These are phyloP conservation scores for Drosophila erecta DNA, from an alignment of 1,140 invertebrate species.

Conservation along the genomic window DNA sequence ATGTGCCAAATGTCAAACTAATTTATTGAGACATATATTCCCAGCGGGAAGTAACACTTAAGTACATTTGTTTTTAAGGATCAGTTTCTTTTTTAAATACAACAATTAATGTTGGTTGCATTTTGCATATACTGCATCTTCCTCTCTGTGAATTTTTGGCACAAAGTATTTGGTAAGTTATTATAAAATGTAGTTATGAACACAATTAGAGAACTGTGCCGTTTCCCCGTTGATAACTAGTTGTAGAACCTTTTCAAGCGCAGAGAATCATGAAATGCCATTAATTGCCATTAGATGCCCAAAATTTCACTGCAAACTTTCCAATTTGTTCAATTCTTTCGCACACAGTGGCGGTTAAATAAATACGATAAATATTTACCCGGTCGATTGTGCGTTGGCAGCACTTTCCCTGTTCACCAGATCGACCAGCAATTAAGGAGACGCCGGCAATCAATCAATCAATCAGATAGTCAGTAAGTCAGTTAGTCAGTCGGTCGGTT, in stretches of 20 bases:
- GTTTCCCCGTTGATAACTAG: too few species aligned
- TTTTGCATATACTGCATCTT: too few species aligned
- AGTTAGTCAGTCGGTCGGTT: background rate
- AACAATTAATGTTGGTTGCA: too few species aligned
- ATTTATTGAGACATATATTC: conserved; percentile 8
- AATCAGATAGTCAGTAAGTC: conserved; percentile 18
- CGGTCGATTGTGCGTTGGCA: conserved; percentile 24
- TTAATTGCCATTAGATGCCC: conserved; percentile 3
- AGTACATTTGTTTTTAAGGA: too few species aligned
- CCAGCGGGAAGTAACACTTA: too few species aligned
- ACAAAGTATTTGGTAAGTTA: too few species aligned
- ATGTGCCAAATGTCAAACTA: background rate
- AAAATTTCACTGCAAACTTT: conserved; percentile 30
- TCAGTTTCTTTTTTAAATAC: too few species aligned
- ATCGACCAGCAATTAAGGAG: conserved; percentile 37
- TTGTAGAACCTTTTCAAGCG: background rate
- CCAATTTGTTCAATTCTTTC: conserved; percentile 36
- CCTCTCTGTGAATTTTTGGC: too few species aligned
- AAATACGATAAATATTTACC: conserved; percentile 38
- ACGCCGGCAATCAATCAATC: conserved; percentile 52
- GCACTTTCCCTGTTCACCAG: conserved; percentile 33
- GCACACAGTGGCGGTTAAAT: background rate
- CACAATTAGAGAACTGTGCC: too few species aligned
- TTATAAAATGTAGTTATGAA: too few species aligned
- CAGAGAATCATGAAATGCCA: background rate